A percentile compares a stretch with the other conserved stretches of the same genome.
Evolutionary conservation across 2,888 invertebrate genomes (phyloP).

Genomic region (Taphrorychus bicolor): DNA sequence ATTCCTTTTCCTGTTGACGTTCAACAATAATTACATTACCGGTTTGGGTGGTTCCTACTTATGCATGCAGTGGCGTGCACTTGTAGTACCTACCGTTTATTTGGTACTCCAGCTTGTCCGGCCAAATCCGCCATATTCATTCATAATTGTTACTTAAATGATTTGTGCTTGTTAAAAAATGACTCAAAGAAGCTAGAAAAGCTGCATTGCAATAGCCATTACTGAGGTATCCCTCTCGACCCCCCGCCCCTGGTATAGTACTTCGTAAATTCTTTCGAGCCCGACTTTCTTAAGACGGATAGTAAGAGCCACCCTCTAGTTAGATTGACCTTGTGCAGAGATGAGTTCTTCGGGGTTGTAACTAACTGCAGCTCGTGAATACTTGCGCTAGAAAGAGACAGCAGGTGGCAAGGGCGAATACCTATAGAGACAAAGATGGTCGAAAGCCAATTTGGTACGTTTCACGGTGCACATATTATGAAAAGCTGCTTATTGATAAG

Average conservation of each 20-base stretch:
- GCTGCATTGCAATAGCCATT: too few species aligned
- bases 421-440: conserved; percentile 47
- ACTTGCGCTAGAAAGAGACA: conserved; percentile 39
- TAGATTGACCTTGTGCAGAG: conserved; percentile 56
- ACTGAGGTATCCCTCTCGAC: not conserved
- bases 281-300: conserved; percentile 46
- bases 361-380: conserved; percentile 43
- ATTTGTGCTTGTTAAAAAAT: too few species aligned
- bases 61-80: too few species aligned
- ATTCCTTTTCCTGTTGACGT: too few species aligned
- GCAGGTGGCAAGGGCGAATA: conserved; percentile 41
- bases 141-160: too few species aligned
- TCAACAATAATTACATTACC: too few species aligned
- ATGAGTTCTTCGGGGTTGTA: conserved; percentile 54
- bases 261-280: conserved; percentile 32
- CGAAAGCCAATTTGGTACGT: conserved; percentile 51
- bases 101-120: too few species aligned
- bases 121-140: too few species aligned
- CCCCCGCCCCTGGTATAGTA: conserved; percentile 15
- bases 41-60: too few species aligned
- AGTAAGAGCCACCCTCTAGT: conserved; percentile 57
- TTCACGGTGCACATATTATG: conserved; percentile 47
- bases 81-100: too few species aligned
- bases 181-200: too few species aligned
- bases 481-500: conserved; percentile 9